phyloP scores from a whole-genome alignment of 2,113 vertebrate genomes.

The Phaethornis superciliosus region DNA sequence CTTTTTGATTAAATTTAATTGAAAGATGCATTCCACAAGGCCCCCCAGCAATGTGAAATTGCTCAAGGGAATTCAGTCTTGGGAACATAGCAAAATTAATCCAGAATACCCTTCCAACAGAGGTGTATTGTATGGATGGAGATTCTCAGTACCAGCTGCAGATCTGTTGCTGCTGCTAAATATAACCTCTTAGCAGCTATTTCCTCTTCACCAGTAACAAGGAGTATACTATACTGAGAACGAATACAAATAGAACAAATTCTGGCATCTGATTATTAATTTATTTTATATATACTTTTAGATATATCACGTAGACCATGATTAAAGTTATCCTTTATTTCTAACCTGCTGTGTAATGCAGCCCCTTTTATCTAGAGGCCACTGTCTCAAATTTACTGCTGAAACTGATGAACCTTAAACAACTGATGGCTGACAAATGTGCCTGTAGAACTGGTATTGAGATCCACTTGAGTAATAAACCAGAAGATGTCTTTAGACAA shows the following conservation, averaged over 20 bases:
- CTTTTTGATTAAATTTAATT: background rate
- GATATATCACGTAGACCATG: background rate
- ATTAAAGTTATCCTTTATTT: constrained; percentile 1
- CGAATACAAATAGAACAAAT: background rate
- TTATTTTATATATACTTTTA: background rate
- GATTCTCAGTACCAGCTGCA: background rate
- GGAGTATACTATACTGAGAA: background rate
- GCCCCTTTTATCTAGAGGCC: constrained; percentile 7
- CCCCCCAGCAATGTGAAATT: background rate
- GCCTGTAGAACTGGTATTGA: background rate
- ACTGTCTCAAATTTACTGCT: background rate
- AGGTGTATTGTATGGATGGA: background rate
- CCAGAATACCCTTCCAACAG: background rate
- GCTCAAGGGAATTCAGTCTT: background rate
- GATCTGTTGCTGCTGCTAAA: background rate
- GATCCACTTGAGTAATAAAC: background rate
- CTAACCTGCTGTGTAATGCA: background rate
- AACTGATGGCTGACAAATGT: constrained; percentile 2
- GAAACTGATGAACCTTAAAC: constrained; percentile 36
- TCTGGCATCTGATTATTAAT: background rate
- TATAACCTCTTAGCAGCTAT: background rate
- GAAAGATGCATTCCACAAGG: background rate
- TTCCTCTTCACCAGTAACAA: background rate
- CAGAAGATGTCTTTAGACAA: background rate
- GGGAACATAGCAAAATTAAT: background rate